Conservation (phyloP, 2,113 vertebrate species). For the Sylvietta virens region DNA sequence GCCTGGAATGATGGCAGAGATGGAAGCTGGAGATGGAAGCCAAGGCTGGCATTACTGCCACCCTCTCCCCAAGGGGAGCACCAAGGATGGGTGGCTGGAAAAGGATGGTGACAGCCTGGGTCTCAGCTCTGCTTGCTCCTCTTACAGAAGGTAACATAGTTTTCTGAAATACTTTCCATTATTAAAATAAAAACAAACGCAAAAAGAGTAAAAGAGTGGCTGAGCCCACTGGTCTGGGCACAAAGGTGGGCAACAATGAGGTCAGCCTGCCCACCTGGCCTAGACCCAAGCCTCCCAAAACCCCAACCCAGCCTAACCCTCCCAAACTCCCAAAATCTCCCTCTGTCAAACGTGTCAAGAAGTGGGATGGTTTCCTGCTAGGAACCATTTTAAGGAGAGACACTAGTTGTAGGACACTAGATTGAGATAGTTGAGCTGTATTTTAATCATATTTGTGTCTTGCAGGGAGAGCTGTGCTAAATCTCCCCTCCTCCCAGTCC, state of each 20-base stretch:
- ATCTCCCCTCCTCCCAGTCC: neutral
- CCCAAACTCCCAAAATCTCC: neutral
- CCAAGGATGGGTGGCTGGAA: neutral
- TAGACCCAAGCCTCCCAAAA: neutral
- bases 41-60: neutral
- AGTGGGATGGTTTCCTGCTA: neutral
- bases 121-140: neutral
- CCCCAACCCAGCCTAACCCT: neutral
- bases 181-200: neutral
- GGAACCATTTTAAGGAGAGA: neutral
- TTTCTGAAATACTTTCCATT: neutral
- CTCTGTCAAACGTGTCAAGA: neutral
- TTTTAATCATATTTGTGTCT: neutral
- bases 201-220: no score
- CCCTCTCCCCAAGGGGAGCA: accelerated
- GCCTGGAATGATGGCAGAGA: neutral
- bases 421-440: neutral
- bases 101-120: neutral
- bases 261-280: neutral
- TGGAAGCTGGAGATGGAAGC: neutral
- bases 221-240: neutral
- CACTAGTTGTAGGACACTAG: neutral
- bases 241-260: neutral
- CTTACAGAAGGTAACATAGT: neutral
- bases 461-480: neutral